Base-by-base conservation (phyloP, 2,888 invertebrate genomes). In the Iselma pallidipennis region DNA sequence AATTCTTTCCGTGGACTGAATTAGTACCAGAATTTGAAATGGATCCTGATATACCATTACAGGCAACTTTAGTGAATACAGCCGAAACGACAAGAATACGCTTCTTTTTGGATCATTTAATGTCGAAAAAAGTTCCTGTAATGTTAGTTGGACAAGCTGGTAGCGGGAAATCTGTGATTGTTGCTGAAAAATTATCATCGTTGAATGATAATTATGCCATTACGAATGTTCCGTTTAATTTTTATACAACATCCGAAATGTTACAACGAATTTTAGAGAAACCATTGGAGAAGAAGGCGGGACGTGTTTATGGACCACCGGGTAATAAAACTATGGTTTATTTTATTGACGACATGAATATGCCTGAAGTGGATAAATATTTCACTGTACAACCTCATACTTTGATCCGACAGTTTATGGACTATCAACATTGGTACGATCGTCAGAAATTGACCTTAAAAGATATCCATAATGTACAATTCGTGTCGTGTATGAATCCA, bases 341-440 rank as follows among this genome's bases (percentile, higher is more conserved):
- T 81, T 97, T 97, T 79, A 89, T 97, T 59, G 97, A 97, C 76
- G 97, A 97, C 75, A 88, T 97, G 89, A 97, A 97, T 79, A 97
- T 97, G 96, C 97, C 97, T 0, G 95, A 95, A 83, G 96, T 96
- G 2, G 97, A 97, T 80, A 88, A 87, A 58, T 97, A 96, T 80
- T 95, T 94, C 59, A 97, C 97, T 0, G 96, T 96, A 12, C 96
- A 96, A 78, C 95, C 97, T 0, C 97, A 97, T 76, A 97, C 97
- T 0, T 85, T 97, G 1, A 91, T 97, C 64, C 85, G 96, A 21
- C 95, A 98, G 78, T 95, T 93, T 78, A 89, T 96, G 87, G 95
- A 96, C 81, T 97, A 97, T 78, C 88, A 86, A 68, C 97, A 97
- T 82, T 98, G 97, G 96, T 98, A 97, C 78, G 97, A 98, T 78